Conservation (phyloP, 2,797 vertebrate species). For the Xiphorhynchus erythropygius region DNA sequence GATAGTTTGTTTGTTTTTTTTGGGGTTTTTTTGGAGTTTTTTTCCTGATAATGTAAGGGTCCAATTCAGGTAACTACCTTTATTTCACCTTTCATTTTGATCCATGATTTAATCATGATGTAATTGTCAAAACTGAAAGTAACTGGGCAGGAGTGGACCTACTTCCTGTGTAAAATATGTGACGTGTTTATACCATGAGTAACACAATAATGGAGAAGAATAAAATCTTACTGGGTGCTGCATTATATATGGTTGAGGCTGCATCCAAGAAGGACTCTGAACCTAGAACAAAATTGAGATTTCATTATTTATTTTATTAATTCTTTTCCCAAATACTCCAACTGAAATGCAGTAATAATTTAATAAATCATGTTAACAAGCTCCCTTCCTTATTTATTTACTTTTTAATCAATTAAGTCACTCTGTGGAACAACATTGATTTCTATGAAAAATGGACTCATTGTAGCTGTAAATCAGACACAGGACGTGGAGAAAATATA, state of each 20-base stretch:
- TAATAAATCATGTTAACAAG: neutral
- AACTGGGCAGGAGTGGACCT: neutral
- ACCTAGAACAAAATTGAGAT: conserved; percentile 80
- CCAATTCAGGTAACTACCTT: neutral
- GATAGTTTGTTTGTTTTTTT: neutral
- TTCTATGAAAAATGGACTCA: neutral
- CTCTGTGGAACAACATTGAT: neutral
- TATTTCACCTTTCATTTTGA: neutral
- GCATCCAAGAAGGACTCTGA: conserved; percentile 96
- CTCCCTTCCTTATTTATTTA: neutral
- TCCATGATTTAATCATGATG: neutral
- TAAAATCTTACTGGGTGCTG: conserved; percentile 92
- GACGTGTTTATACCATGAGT: neutral
- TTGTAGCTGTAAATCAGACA: neutral
- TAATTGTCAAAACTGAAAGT: neutral
- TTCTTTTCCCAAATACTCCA: neutral
- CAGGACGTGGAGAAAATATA: neutral
- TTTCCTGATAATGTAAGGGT: neutral
- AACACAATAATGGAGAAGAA: neutral
- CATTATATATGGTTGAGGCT: conserved; percentile 96
- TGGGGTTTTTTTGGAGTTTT: neutral
- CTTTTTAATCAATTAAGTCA: neutral
- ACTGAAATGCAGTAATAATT: neutral
- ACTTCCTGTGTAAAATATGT: neutral
- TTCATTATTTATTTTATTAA: neutral